Base-by-base conservation (phyloP, 2,888 invertebrate genomes). In the Leucophenga maculata region DNA sequence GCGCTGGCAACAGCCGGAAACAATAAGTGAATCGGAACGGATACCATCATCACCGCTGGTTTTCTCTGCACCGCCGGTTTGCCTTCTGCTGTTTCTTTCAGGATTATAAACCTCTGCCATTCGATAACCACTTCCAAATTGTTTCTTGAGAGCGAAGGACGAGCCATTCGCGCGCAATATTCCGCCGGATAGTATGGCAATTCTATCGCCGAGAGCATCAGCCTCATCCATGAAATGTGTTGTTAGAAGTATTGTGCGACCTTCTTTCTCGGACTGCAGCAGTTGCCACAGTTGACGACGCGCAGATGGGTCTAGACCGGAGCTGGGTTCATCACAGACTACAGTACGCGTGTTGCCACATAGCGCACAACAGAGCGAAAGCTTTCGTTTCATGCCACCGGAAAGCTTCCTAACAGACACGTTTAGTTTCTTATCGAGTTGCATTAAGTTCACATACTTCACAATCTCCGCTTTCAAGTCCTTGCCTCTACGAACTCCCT, bases 171-270 rank as follows among this genome's bases (percentile, higher is more conserved):
- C 94, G 77, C 94, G 92, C 46, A 96, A 86, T 22, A 91, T 90
- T 0, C 96, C 96, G 39, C 92, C 91, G 0, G 94, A 92, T 93
- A 96, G 93, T 68, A 96, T 94, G 14, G 94, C 95, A 69, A 96
- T 94, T 52, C 94, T 90, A 87, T 96, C 96, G 0, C 94, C 95
- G 1, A 96, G 89, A 65, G 94, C 89, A 85, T 96, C 95, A 1
- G 96, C 96, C 87, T 96, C 95, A 81, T 96, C 95, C 95, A 95
- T 95, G 85, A 94, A 94, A 87, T 96, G 94, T 0, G 95, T 94
- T 0, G 94, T 93, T 69, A 96, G 88, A 57, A 96, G 90, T 85
- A 96, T 92, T 0, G 95, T 94, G 13, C 95, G 91, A 44, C 92
- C 94, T 79, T 88, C 89, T 79, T 94, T 93, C 77, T 94, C 92